These are phyloP conservation scores for Cyaniris semiargus DNA, from an alignment of 2,888 invertebrate species.

Conservation along the genomic window DNA sequence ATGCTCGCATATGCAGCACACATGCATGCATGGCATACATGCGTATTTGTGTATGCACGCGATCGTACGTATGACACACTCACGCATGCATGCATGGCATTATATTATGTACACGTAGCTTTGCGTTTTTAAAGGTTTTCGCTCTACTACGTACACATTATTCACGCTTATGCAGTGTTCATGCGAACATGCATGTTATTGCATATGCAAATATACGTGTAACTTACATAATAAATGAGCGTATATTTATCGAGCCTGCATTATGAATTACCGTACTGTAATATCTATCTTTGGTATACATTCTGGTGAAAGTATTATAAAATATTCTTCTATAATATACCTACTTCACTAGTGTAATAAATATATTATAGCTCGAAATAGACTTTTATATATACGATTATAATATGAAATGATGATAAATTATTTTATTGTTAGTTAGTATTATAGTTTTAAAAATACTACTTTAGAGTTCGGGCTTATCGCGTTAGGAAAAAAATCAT, in stretches of 20 bases:
- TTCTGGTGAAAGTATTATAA: constrained; percentile 41
- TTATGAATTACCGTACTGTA: constrained; percentile 37
- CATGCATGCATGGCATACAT: background rate
- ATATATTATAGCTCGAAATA: constrained; percentile 17
- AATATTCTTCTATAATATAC: constrained; percentile 31
- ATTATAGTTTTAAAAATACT: background rate
- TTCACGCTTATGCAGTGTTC: background rate
- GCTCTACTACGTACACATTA: background rate
- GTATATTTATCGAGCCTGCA: constrained; percentile 3
- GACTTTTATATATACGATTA: constrained; percentile 16
- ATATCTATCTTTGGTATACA: constrained; percentile 64
- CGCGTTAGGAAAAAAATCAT: background rate
- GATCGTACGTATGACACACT: background rate
- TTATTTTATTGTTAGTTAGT: background rate
- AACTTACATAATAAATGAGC: constrained; percentile 6
- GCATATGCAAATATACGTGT: background rate
- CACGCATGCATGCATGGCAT: too few relatives aligned
- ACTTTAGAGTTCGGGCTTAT: background rate
- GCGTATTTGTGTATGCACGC: background rate
- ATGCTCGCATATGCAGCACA: background rate
- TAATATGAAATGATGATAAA: background rate
- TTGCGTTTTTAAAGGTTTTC: background rate
- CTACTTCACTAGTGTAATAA: constrained; percentile 41
- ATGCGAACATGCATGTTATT: background rate
- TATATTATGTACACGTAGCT: background rate